Evolutionary conservation across 2,797 vertebrate genomes (phyloP).

Genomic region (Scolopax rusticola): DNA sequence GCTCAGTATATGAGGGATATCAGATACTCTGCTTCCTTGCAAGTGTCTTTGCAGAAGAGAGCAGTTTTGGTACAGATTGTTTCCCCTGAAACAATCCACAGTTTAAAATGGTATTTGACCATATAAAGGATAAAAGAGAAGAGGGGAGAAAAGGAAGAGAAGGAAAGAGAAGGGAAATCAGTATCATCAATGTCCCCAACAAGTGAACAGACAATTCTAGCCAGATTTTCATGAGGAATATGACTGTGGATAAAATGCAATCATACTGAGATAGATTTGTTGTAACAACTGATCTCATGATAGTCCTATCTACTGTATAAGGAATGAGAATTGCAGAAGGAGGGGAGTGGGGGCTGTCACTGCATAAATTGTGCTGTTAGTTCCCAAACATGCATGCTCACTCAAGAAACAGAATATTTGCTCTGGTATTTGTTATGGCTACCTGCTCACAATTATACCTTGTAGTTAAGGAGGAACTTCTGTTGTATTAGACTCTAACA

Average conservation of each 20-base stretch:
- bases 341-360: background rate
- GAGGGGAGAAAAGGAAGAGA: background rate
- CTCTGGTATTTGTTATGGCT: background rate
- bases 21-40: background rate
- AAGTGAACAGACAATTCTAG: constrained; percentile 59
- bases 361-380: constrained; percentile 8
- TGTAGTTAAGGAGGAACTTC: background rate
- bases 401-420: background rate
- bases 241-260: constrained; percentile 51
- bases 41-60: background rate
- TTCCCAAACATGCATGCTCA: background rate
- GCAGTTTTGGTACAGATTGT: background rate
- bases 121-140: background rate
- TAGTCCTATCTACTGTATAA: constrained; percentile 27
- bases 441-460: background rate
- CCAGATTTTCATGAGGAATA: constrained; percentile 59
- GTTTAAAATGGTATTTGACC: background rate
- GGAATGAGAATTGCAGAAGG: constrained; percentile 4
- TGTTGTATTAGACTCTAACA: background rate
- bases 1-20: background rate
- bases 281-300: constrained; percentile 38
- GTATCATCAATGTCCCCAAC: background rate
- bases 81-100: background rate
- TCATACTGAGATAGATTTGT: constrained; percentile 61
- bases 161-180: constrained; percentile 17